Evolutionary conservation across 2,888 invertebrate genomes (phyloP), one percentile per base, ranked within the genome.

Genomic region (Syrista parreyssii): DNA sequence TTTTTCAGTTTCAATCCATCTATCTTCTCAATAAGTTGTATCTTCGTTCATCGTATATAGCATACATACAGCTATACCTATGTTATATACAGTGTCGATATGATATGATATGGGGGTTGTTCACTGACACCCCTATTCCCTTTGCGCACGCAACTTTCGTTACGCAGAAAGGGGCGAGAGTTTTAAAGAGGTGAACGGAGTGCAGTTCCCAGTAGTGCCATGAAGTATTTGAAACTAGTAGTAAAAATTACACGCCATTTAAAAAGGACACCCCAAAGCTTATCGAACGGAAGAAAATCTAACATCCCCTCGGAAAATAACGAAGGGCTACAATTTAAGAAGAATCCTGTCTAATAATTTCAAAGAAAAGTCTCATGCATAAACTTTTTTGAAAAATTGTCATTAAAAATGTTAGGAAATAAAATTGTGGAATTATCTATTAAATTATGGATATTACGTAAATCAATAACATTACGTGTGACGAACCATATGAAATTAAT

Each of bases 201-300:
- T 2, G 9, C 9, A 15, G 23, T 23, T 23, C 23, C 55, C 9
- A 23, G 55, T 9, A 55, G 9, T 9, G 23, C 55, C 23, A 55
- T 23, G 23, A 55, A 23, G 23, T 55, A 23, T 55, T 55, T 55
- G 23, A 55, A 55, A 55, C 55, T 55, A 55, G 15, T 15, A 55
- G 9, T 55, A 55, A 55, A 55, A 55, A 80, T 79, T 78, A 79
- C 78, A 77, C 77, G 79, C 78, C 77, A 76, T 80, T 79, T 78
- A 68, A 74, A 77, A 72, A 55, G 23, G 9, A 23, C 55, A 23
- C 55, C 55, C 55, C 55, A 55, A 23, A 55, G 55, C 23, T 55
- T 55, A 55, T 55, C 9, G 55, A 55, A 55, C 55, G 2, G 23
- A 55, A 23, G 23, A 23, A 55, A 23, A 23, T 9, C 55, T 23